Evolutionary conservation across 1,140 invertebrate genomes (phyloP).

Genomic region (Cyclina sinensis): DNA sequence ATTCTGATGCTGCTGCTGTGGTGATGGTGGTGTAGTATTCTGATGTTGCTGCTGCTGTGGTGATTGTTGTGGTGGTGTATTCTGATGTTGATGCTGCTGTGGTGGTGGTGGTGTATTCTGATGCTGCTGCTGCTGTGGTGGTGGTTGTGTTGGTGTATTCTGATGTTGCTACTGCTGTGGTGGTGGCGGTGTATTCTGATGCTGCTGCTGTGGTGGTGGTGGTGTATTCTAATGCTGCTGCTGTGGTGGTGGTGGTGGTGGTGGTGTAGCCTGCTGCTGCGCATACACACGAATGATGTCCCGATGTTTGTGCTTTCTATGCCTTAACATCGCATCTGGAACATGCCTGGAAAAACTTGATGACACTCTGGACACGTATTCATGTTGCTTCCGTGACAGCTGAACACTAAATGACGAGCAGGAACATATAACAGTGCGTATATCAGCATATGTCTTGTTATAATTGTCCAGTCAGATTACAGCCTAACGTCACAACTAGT

Average conservation of each 20-base stretch:
- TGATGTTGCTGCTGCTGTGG: no score
- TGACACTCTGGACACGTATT: conserved; percentile 38
- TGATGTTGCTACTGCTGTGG: neutral
- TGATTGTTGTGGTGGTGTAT: no score
- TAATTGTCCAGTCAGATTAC: no score
- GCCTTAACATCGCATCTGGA: conserved; percentile 41
- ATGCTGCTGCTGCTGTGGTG: neutral
- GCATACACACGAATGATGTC: neutral
- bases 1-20: no score
- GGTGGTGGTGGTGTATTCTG: no score
- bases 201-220: conserved; percentile 39
- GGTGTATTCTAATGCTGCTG: neutral
- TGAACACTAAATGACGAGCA: no score
- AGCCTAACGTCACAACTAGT: no score
- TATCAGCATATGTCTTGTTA: no score
- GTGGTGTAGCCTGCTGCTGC: neutral
- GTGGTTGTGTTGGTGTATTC: conserved; percentile 14
- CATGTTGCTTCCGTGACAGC: no score
- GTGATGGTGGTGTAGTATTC: no score
- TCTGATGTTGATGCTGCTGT: no score
- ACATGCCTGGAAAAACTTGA: conserved; percentile 4
- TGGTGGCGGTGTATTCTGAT: conserved; percentile 22
- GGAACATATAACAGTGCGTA: no score
- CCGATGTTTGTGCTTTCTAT: conserved; percentile 44
- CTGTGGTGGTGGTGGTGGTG: conserved; percentile 39